These are phyloP conservation scores for Cassiopea xamachana DNA, from an alignment of 30 jellyfish, hydroid and myxozoan genomes.

Conservation along the genomic window DNA sequence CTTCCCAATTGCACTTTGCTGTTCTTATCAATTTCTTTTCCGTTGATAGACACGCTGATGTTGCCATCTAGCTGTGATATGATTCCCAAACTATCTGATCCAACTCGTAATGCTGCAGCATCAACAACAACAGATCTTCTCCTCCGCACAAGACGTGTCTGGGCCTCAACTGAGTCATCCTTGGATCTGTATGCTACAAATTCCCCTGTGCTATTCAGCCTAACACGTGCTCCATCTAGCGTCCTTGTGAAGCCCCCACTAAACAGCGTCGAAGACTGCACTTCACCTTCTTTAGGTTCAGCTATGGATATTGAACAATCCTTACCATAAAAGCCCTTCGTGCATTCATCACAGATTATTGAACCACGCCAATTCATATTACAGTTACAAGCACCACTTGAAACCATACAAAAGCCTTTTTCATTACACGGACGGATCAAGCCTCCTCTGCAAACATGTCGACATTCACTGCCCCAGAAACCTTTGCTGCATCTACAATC, in stretches of 20 bases:
- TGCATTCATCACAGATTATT: slow-evolving; percentile 17
- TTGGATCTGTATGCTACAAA: slow-evolving; percentile 32
- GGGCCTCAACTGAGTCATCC: slow-evolving; percentile 28
- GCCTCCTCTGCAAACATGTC: slow-evolving; percentile 47
- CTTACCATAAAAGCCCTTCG: slow-evolving; percentile 42
- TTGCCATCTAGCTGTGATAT: slow-evolving; percentile 25
- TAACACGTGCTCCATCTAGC: slow-evolving; percentile 61
- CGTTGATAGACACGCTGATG: slow-evolving; percentile 42
- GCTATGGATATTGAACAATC: slow-evolving; percentile 52
- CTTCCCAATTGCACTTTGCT: neutral
- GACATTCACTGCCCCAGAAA: slow-evolving; percentile 67
- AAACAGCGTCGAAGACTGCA: slow-evolving; percentile 50
- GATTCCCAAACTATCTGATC: slow-evolving; percentile 21
- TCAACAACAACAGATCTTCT: slow-evolving; percentile 62
- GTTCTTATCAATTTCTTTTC: slow-evolving; percentile 29
- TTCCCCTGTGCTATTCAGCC: slow-evolving; percentile 60
- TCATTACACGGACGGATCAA: slow-evolving; percentile 33
- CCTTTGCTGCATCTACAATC: slow-evolving; percentile 53
- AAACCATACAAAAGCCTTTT: slow-evolving; percentile 26
- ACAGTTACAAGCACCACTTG: slow-evolving; percentile 56
- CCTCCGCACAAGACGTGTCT: slow-evolving; percentile 56
- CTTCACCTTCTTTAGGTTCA: neutral
- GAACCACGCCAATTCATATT: slow-evolving; percentile 70
- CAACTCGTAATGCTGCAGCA: slow-evolving; percentile 53
- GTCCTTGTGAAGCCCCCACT: slow-evolving; percentile 52